Evolutionary conservation across 2,888 invertebrate genomes (phyloP), one percentile per base, ranked within the genome.

Genomic region (Orthonevra nobilis): DNA sequence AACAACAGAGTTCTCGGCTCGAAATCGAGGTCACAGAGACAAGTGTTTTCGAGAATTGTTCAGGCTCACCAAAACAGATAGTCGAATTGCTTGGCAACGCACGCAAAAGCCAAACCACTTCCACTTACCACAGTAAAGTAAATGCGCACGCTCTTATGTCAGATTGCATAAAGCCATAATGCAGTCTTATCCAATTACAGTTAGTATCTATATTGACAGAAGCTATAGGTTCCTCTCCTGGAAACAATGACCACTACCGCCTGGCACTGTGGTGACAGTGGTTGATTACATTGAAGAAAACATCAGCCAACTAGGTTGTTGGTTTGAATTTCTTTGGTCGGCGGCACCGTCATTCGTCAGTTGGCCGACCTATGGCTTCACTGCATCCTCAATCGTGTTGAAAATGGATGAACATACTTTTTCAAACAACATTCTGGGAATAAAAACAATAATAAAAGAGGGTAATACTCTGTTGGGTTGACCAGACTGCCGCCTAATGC

Each of bases 371-470:
- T 79, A 79, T 73, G 79, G 79, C 79, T 79, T 79, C 79, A 56
- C 30, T 66, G 52, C 61, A 79, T 79, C 79, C 73, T 79, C 73
- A 79, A 79, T 72, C 48, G 73, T 52, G 60, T 72, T 61, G 56
- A 50, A 72, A 77, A 70, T 42, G 42, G 52, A 64, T n/a, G n/a
- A 68, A 46, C 58, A 32, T 48, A 46, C 36, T 44, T 19, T 30
- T 52, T 34, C 20, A 42, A 36, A 56, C 42, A 54, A 52, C 44
- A 38, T 58, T 28, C 63, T 38, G 36, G 20, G 17, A 40, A 61
- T 44, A 36, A 46, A 20, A 20, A 44, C 17, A 44, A 15, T n/a
- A 58, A 40, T 23, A 48, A 40, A 48, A 20, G 12, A 50, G n/a
- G 36, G 30, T 14, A 23, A 28, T 42, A 38, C 42, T 56, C 63